Base-by-base conservation (phyloP, 2,888 invertebrate genomes). In the Zele albiditarsus region DNA sequence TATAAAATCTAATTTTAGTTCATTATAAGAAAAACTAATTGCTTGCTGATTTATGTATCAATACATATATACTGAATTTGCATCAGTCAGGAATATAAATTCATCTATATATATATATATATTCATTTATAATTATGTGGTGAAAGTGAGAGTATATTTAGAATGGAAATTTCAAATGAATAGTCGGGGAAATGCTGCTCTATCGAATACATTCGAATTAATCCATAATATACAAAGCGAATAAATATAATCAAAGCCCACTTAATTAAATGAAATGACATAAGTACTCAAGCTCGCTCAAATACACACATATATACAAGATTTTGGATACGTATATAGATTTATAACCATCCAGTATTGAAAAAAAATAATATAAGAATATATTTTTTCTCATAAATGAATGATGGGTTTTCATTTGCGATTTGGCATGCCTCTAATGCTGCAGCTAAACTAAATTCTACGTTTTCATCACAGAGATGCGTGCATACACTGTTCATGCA, bases 401-500 rank as follows among this genome's bases (percentile, higher is more conserved):
- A 67, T 63, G 6, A 38, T 63, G 33, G 28, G 53, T 49, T 10
- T 69, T 53, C 5, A 20, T 20, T 20, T 69, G 68, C 20, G 20
- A 49, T 79, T 81, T 74, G 77, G 80, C 83, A 82, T 83, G 83
- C 82, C 77, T 77, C 80, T 80, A 80, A 73, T 76, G 73, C 75
- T 70, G 73, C 72, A 80, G 77, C 74, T 76, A 53, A 46, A 81
- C 74, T 80, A 79, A 72, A 62, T 73, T 76, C 72, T 79, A 79
- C 63, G 74, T 80, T 74, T 42, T 23, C 78, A 83, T 84, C 84
- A 84, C 83, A 83, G 80, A 80, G 66, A 77, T 79, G 80, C 80
- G 74, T 81, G 80, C 82, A 82, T 79, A 80, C 79, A 74, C 73
- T 77, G 75, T 73, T 80, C 84, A 84, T 84, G 84, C 84, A 83